Base-by-base conservation (phyloP, 2,888 invertebrate species). In the Microctonus hyperodae region DNA sequence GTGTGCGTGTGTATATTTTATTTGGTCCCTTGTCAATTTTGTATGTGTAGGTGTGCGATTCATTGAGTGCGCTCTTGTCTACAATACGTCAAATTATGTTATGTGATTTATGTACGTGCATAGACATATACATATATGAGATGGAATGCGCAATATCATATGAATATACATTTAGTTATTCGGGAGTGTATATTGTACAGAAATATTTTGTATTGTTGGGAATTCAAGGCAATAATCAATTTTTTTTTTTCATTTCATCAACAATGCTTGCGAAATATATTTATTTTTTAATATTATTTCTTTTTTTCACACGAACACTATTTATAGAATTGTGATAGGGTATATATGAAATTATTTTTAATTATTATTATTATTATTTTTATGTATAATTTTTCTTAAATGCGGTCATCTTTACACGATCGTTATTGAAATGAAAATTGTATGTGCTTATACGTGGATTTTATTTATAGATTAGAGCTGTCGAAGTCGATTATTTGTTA, bases 21-120 rank as follows among this genome's bases (percentile, higher is more conserved):
- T 22, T 40, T 62, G n/a, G n/a, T 53, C n/a, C 22, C 1, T 63
- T 58, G 33, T 67, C 58, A 53, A n/a, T 59, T 58, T 44, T 67
- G 1, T 37, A 37, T 13, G 37, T 5, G 13, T n/a, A 5, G 9
- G 6, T 16, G 6, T 16, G 16, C 20, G 9, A 20, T 31, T 35
- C 16, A 16, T n/a, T 16, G 7, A 13, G n/a, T n/a, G 37, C n/a
- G n/a, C n/a, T n/a, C 2, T 37, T 37, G n/a, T 37, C 37, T n/a
- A 5, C 37, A 13, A 37, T 37, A 3, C 37, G 2, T 37, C 37
- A 13, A 37, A 37, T 37, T 37, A 37, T 37, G 0, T n/a, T 44
- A 7, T 6, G 16, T 44, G 44, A 16, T 44, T 20, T 7, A 44
- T 44, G 16, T 7, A 16, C 16, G 3, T 6, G 16, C 44, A 44